Evolutionary conservation across 2,797 vertebrate species (phyloP), one percentile per base, ranked within the genome.

Genomic region (Leptodactylus fallax): DNA sequence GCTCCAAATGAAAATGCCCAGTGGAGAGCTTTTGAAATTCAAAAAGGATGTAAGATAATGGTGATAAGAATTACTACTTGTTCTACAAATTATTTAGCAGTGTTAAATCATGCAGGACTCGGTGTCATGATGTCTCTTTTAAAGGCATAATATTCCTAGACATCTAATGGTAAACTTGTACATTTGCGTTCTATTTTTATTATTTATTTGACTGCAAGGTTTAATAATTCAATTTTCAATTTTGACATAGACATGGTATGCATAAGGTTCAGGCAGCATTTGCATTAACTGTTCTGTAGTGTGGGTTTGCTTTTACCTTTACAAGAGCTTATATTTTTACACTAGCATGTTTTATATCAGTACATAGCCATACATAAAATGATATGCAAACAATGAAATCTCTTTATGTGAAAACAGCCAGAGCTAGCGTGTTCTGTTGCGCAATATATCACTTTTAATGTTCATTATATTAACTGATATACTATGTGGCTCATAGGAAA

Each of bases 1-100:
- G 83, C 79, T 78, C 86, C 77, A 79, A 87, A 89, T 65, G 6
- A 81, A 82, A 90, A 69, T 16, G 71, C 45, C 78, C 9, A 85
- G 25, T 74, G 69, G 51, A 88, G n/a, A 63, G 47, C 6, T 61
- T 88, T 91, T 92, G 90, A 92, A 92, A 91, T 89, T 87, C 47
- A 76, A 90, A 92, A 90, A 76, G 16, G 23, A 80, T 14, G 49
- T 81, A 7, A 53, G 78, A 91, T 90, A 90, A 80, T 47, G 71
- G 89, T 87, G 80, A 55, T 85, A 84, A 85, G n/a, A 88, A 51
- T 82, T 81, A 25, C 61, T 90, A 79, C 36, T 90, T 81, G 7
- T 83, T 90, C 79, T 78, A 67, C 87, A 90, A 0, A 84, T 89
- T 69, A 79, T 78, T 90, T 90, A 76, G 76, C 79, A 90, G 85